phyloP scores from a whole-genome alignment of 2,113 vertebrate species.

The Bambusicola thoracicus region DNA sequence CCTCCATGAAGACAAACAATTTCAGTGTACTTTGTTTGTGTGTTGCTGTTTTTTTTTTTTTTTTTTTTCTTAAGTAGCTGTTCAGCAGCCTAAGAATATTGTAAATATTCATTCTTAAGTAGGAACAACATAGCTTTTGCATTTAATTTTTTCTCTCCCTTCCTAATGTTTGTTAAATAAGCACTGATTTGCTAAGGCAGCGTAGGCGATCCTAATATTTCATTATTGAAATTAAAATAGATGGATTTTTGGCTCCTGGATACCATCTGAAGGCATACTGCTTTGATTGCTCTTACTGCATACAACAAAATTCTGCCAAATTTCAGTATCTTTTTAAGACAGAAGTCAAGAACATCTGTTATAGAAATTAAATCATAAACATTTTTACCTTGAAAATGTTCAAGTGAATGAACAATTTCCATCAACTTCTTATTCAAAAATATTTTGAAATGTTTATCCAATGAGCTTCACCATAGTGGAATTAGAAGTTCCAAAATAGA shows the following conservation, averaged over 20 bases:
- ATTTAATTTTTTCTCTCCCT: neutral
- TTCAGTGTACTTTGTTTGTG: accelerated
- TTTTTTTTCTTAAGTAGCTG: neutral
- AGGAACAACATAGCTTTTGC: neutral
- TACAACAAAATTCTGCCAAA: neutral
- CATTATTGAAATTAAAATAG: neutral
- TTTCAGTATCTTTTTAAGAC: neutral
- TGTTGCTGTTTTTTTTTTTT: accelerated
- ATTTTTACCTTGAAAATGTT: neutral
- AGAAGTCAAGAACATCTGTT: neutral
- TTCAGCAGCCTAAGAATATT: neutral
- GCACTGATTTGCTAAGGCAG: neutral
- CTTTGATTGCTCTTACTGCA: neutral
- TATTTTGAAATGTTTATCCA: neutral
- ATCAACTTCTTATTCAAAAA: neutral
- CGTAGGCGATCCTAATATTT: neutral
- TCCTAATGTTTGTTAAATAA: constrained; percentile 1
- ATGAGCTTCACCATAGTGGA: accelerated
- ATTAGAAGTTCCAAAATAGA: neutral
- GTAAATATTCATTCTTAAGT: neutral
- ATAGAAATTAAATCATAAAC: neutral
- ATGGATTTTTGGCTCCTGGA: neutral
- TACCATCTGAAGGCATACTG: neutral
- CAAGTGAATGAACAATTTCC: neutral
- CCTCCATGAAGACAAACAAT: neutral